These are phyloP conservation scores for Callopanchax toddi DNA, from an alignment of 2,113 vertebrate species.

Conservation along the genomic window DNA sequence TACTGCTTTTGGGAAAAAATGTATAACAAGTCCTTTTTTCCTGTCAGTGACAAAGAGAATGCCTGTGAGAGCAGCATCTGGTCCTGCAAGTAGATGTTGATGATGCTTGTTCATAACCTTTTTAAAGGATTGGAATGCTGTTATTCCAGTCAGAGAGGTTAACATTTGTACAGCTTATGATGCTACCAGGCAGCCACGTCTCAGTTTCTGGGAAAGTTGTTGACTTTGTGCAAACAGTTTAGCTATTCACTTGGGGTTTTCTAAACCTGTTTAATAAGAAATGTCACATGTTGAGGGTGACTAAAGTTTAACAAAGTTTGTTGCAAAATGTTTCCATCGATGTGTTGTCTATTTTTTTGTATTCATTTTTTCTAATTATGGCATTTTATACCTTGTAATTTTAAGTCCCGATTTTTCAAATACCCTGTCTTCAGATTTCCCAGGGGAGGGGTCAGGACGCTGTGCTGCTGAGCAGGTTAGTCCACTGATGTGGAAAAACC, in stretches of 20 bases:
- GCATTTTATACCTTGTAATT: too few relatives aligned
- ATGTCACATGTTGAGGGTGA: neutral
- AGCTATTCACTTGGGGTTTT: neutral
- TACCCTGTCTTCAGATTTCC: constrained; percentile 84
- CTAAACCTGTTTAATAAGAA: neutral
- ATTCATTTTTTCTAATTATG: too few relatives aligned
- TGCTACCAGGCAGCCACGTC: neutral
- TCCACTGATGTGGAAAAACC: constrained; percentile 88
- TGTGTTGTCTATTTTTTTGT: too few relatives aligned
- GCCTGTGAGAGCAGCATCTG: constrained; percentile 22
- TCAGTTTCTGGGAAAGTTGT: neutral
- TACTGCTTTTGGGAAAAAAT: too few relatives aligned
- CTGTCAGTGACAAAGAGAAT: constrained; percentile 25
- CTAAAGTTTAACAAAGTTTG: neutral
- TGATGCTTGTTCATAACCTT: constrained; percentile 14
- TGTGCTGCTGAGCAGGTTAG: constrained; percentile 84
- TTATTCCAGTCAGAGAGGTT: constrained; percentile 57
- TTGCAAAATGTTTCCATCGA: too few relatives aligned
- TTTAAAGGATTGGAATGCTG: constrained; percentile 56
- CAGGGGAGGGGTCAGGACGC: constrained; percentile 89
- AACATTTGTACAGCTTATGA: constrained; percentile 3
- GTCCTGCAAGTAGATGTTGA: constrained; percentile 31
- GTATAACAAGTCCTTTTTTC: neutral
- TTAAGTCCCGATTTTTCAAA: neutral
- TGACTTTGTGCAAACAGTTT: constrained; percentile 6